Conservation (phyloP, 2,888 invertebrate species). For the Callinectes sapidus region DNA sequence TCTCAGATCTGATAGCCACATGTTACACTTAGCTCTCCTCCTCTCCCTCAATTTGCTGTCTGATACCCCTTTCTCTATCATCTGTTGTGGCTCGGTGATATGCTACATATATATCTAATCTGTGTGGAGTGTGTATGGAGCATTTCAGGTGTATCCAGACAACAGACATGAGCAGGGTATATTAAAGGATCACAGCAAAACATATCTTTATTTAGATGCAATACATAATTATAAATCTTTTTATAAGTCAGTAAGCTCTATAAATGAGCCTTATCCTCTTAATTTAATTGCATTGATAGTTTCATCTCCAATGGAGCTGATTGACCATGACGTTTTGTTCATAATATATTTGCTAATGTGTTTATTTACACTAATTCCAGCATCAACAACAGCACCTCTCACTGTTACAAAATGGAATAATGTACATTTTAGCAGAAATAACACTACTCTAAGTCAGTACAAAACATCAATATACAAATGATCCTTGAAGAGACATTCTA, state of each 20-base stretch:
- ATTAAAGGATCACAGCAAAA: neutral
- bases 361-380: neutral
- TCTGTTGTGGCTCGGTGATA: too few species aligned
- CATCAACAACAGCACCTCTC: neutral
- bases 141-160: neutral
- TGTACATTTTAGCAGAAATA: neutral
- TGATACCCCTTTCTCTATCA: too few species aligned
- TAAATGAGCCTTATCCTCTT: neutral
- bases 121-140: too few species aligned
- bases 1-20: too few species aligned
- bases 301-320: neutral
- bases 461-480: neutral
- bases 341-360: neutral
- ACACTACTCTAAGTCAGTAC: neutral
- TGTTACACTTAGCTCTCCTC: too few species aligned
- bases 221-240: neutral
- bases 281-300: constrained; percentile 55
- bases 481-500: neutral
- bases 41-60: too few species aligned
- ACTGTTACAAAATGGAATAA: neutral
- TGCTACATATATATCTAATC: too few species aligned
- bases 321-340: neutral
- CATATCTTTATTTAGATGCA: constrained; percentile 19
- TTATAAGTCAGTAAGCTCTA: neutral
- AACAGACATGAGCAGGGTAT: neutral